Evolutionary conservation across 2,797 vertebrate genomes (phyloP), one percentile per base, ranked within the genome.

Genomic region (Etheostoma perlongum): DNA sequence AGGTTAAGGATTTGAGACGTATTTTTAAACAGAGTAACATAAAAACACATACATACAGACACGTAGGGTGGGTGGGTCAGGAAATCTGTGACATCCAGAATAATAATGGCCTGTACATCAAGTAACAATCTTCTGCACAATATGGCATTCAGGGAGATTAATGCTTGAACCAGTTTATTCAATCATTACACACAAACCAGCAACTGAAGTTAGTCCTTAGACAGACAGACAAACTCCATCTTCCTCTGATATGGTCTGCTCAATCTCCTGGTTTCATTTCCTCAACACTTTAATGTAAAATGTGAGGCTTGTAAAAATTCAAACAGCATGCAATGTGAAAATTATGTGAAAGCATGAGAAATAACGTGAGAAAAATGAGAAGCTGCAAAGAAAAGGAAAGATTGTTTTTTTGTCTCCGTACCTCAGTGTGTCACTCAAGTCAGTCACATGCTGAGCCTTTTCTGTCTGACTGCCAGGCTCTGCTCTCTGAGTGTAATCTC

Each of bases 401-500:
- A 80, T n/a, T 53, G 19, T 58, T 47, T 74, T 69, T 74, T 78
- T 77, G 58, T 85, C n/a, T 78, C 52, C 30, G 19, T 85, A 61
- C 72, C 74, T 83, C 79, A 69, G 64, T 66, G 84, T 89, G 86
- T 85, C 85, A 85, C 75, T 84, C 78, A 62, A 40, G 54, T 58
- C 70, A 53, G 83, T 91, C 88, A 91, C 89, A 91, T 91, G 90
- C 84, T 87, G 60, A 16, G 74, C 74, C 48, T 40, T 40, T 64
- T 76, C 79, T 84, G 89, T 82, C 85, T 60, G 61, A 78, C 83
- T 77, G 85, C 88, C 88, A 89, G 83, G 65, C 84, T 87, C 77
- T 62, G 67, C 75, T 82, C 83, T 69, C 81, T 88, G 75, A 80
- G 69, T 77, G 82, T 89, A 86, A 92, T 92, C 90, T 87, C 87